Conservation (phyloP, 2,797 vertebrate species). For the Bradypodion ventrale region DNA sequence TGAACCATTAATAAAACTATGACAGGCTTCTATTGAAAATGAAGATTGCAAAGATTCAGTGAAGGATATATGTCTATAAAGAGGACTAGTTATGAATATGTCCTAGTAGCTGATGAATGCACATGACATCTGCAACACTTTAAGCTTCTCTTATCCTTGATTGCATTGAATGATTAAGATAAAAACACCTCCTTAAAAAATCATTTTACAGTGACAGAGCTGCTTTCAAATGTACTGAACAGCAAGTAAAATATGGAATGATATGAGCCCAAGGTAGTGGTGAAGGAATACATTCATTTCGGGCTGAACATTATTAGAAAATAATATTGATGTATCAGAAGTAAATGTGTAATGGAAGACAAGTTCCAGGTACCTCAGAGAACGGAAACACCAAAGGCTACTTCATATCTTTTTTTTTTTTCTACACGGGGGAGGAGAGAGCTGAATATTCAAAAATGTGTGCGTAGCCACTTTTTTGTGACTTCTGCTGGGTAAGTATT, state of each 20-base stretch:
- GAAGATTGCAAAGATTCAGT: constrained; percentile 46
- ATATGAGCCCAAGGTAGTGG: constrained; percentile 39
- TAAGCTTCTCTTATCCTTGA: constrained; percentile 48
- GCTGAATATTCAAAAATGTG: constrained; percentile 8
- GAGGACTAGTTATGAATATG: constrained; percentile 41
- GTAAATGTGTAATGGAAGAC: constrained; percentile 38
- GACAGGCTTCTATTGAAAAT: constrained; percentile 49
- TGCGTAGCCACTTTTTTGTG: constrained; percentile 8
- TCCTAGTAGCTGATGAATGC: constrained; percentile 40
- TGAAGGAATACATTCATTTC: constrained; percentile 60
- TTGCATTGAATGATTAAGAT: constrained; percentile 60
- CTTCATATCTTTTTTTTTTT: neutral
- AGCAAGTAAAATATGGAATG: constrained; percentile 59
- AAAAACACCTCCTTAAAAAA: constrained; percentile 58
- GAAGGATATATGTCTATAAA: constrained; percentile 32
- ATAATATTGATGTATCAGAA: constrained; percentile 52
- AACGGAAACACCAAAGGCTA: neutral
- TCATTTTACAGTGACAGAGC: constrained; percentile 54
- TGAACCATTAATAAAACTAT: constrained; percentile 52
- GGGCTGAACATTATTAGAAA: constrained; percentile 38
- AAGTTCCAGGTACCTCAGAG: constrained; percentile 41
- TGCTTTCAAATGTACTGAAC: constrained; percentile 44
- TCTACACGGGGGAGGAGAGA: neutral
- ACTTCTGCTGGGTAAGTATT: neutral
- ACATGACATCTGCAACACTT: constrained; percentile 43